phyloP scores from a whole-genome alignment of 1,140 invertebrate species.

The Choristoneura fumiferana region DNA sequence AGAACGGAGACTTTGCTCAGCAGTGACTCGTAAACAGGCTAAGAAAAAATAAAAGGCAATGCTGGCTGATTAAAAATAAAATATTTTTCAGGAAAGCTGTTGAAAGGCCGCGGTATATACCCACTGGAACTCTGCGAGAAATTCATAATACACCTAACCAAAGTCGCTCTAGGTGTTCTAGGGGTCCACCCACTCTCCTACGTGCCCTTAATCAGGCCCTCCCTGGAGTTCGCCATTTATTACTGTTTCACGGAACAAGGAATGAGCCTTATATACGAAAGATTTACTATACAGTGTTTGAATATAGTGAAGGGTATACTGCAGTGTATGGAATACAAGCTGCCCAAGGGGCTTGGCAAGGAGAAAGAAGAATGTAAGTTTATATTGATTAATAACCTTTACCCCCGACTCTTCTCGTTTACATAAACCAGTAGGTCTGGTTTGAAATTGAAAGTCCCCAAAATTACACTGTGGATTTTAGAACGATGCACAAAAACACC shows the following conservation, averaged over 20 bases:
- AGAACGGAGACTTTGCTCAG: too few relatives aligned
- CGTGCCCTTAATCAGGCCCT: slow-evolving; percentile 87
- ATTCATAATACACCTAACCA: slow-evolving; percentile 88
- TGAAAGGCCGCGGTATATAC: slow-evolving; percentile 80
- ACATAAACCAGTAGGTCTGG: too few relatives aligned
- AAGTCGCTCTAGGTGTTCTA: slow-evolving; percentile 87
- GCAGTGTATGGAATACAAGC: slow-evolving; percentile 86
- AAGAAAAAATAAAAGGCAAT: too few relatives aligned
- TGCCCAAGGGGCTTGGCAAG: slow-evolving; percentile 79
- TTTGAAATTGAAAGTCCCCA: too few relatives aligned
- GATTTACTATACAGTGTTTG: slow-evolving; percentile 92
- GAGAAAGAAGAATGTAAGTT: slow-evolving; percentile 74
- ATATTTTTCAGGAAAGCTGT: slow-evolving; percentile 81
- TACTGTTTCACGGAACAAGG: slow-evolving; percentile 92
- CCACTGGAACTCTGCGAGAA: slow-evolving; percentile 86
- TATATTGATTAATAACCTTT: slow-evolving; percentile 9
- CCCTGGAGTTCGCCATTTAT: slow-evolving; percentile 89
- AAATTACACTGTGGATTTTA: too few relatives aligned
- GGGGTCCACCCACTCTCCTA: slow-evolving; percentile 89
- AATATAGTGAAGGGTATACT: slow-evolving; percentile 93
- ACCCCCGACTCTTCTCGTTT: too few relatives aligned
- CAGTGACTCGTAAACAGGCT: too few relatives aligned
- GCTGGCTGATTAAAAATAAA: too few relatives aligned
- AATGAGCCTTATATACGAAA: slow-evolving; percentile 87
- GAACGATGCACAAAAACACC: too few relatives aligned